Evolutionary conservation across 2,113 vertebrate genomes (phyloP), one percentile per base, ranked within the genome.

Genomic region (Gallinago paraguaiae): DNA sequence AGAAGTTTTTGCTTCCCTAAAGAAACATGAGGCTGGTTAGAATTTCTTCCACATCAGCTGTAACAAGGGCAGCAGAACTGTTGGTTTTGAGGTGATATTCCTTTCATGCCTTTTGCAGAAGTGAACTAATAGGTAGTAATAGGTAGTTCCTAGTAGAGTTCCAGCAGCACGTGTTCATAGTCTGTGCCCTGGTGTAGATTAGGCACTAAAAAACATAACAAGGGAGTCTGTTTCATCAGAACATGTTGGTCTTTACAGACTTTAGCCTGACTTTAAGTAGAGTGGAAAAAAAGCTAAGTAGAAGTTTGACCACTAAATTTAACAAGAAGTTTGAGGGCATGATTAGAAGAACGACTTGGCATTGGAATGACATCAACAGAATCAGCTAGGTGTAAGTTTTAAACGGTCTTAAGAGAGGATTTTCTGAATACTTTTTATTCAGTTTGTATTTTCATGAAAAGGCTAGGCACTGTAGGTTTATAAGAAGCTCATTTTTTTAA

Each of bases 1-100:
- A 50, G 7, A 8, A 81, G 2, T 48, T 65, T 33, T 23, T 64
- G 23, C 13, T 60, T 11, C 11, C 12, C 17, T 56, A 13, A 7
- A 80, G 67, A 86, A 91, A 51, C 4, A 0, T 3, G 17, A 57
- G 10, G 6, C 2, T 70, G 7, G 13, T 54, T 13, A 63, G 17
- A 67, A 82, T 71, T 88, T 84, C 8, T 6, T 74, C n/a, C 18
- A 6, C 43, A 46, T 6, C 0, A 0, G 14, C 22, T 31, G 7
- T 18, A 78, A 46, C 7, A 64, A 24, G 5, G 81, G 9, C 7
- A 68, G 12, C 10, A 50, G 27, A 33, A 77, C 5, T 81, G 18
- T 7, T 68, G 4, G 59, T 64, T 12, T 30, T 45, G 13, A 14
- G 16, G 3, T 1, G 1, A 1, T 35, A 46, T n/a, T 72, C 2